phyloP scores from a whole-genome alignment of 2,888 invertebrate genomes.

The Hofmannophila pseudospretella region DNA sequence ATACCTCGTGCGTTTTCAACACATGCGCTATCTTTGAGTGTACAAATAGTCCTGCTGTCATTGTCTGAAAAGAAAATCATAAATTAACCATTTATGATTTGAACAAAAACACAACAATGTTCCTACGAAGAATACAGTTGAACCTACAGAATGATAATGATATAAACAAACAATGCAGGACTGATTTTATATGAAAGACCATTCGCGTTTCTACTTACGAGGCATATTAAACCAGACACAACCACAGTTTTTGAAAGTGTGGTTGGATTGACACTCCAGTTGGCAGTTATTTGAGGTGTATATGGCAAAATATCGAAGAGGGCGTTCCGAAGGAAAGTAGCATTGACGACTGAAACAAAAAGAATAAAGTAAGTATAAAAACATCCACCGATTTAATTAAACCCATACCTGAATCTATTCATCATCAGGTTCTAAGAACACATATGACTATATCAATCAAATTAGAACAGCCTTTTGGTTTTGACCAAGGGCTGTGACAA shows the following conservation, averaged over 20 bases:
- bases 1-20: too few relatives aligned
- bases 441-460: too few relatives aligned
- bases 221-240: constrained; percentile 46
- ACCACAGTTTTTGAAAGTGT: constrained; percentile 25
- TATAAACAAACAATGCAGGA: too few relatives aligned
- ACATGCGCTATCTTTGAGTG: too few relatives aligned
- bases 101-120: too few relatives aligned
- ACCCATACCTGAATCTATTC: too few relatives aligned
- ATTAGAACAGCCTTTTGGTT: not conserved
- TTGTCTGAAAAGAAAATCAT: not conserved
- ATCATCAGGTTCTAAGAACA: not conserved
- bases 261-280: constrained; percentile 39
- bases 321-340: constrained; percentile 33
- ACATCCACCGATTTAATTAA: not conserved
- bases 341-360: constrained; percentile 39
- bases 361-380: not conserved
- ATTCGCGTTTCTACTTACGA: constrained; percentile 33
- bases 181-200: too few relatives aligned
- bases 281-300: constrained; percentile 42
- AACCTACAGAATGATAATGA: too few relatives aligned
- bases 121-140: too few relatives aligned
- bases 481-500: not conserved
- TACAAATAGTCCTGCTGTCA: not conserved
- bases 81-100: too few relatives aligned
- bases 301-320: constrained; percentile 33